phyloP scores from a whole-genome alignment of 2,888 invertebrate genomes.

The Nymphalis polychloros region DNA sequence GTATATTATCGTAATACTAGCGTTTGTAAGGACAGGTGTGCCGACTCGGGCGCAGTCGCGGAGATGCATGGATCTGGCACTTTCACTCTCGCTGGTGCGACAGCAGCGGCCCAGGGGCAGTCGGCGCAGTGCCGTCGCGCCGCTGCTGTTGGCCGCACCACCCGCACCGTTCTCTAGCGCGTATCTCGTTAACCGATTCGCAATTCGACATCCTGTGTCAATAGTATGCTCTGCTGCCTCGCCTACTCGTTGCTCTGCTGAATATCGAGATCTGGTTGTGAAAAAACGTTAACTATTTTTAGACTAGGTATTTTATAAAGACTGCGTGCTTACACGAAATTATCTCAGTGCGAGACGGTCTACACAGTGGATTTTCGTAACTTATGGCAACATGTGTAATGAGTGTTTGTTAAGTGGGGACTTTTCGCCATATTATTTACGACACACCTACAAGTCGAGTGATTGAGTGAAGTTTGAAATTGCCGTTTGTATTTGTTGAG shows the following conservation, averaged over 20 bases:
- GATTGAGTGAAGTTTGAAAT: slow-evolving; percentile 36
- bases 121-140: slow-evolving; percentile 67
- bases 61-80: slow-evolving; percentile 69
- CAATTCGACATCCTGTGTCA: slow-evolving; percentile 51
- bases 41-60: slow-evolving; percentile 47
- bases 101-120: slow-evolving; percentile 54
- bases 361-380: slow-evolving; percentile 35
- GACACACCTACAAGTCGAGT: slow-evolving; percentile 31
- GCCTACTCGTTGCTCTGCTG: slow-evolving; percentile 59
- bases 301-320: slow-evolving; percentile 52
- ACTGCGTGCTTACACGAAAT: slow-evolving; percentile 42
- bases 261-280: slow-evolving; percentile 63
- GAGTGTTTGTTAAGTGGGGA: slow-evolving; percentile 24
- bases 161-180: slow-evolving; percentile 48
- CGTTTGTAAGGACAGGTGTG: slow-evolving; percentile 62
- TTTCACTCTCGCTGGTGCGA: slow-evolving; percentile 75
- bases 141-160: slow-evolving; percentile 68
- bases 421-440: slow-evolving; percentile 11
- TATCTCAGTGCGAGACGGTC: slow-evolving; percentile 29
- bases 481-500: slow-evolving; percentile 48
- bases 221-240: slow-evolving; percentile 61
- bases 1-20: slow-evolving; percentile 36
- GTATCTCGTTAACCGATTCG: slow-evolving; percentile 53
- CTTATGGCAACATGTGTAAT: slow-evolving; percentile 34
- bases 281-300: slow-evolving; percentile 60